Base-by-base conservation (phyloP, 2,888 invertebrate genomes). In the Megastigmus dorsalis region DNA sequence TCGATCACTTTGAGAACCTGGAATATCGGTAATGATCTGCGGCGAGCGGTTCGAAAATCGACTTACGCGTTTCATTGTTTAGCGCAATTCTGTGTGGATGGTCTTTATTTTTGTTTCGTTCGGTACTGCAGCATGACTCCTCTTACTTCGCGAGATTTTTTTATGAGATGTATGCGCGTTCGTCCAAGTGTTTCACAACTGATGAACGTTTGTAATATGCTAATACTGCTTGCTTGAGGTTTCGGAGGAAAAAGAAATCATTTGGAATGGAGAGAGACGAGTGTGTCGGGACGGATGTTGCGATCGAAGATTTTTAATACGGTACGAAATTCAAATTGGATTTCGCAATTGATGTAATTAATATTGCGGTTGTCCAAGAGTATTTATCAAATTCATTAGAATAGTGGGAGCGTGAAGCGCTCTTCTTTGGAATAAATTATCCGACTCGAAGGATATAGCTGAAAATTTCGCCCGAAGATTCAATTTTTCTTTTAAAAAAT, bases 191-290 rank as follows among this genome's bases (percentile, higher is more conserved):
- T 73, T 62, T 73, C 62, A 43, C 70, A 69, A 74, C 9, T 50
- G 60, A 65, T 38, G n/a, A 57, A 65, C 63, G 48, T 71, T 71
- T 71, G 48, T 71, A 55, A 71, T 63, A 71, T 71, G 63, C 48
- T 71, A 71, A 70, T 70, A 62, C 38, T 55, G 20, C 48, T 57
- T 23, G 43, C 20, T 57, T 41, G 28, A 15, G 30, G 20, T 62
- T 50, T 60, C 33, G 62, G n/a, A 62, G 54, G 10, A 36, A 63
- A 54, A 38, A 28, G n/a, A 59, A 23, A 36, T 52, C 30, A 54
- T 70, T 60, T 59, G 36, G 36, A 62, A 62, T 26, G 36, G 28
- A 54, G 41, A 33, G 36, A 33, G 60, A 48, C 52, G 38, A 69
- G 15, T 43, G 41, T 43, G 41, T 60, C 28, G 20, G 10, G 28